phyloP scores from a whole-genome alignment of 2,888 invertebrate species.

The Cerceris rybyensis region DNA sequence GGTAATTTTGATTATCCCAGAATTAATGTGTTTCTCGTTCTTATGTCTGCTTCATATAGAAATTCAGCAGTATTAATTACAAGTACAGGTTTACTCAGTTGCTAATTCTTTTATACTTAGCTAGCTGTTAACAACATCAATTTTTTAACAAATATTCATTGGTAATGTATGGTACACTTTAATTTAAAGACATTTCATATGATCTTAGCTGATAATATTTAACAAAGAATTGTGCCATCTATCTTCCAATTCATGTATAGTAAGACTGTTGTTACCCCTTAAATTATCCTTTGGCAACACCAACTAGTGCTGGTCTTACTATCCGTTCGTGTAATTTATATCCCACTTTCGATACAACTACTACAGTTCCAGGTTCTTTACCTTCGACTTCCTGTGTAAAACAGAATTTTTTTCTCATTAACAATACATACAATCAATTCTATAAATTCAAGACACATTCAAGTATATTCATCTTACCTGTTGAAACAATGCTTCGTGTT shows the following conservation, averaged over 20 bases:
- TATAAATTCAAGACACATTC: not conserved
- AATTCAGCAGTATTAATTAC: too few relatives aligned
- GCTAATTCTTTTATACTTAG: too few relatives aligned
- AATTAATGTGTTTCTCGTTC: too few relatives aligned
- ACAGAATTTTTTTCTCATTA: conserved; percentile 16
- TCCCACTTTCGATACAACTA: conserved; percentile 96
- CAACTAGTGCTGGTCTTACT: conserved; percentile 97
- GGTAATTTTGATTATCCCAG: too few relatives aligned
- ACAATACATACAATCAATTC: not conserved
- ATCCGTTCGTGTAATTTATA: conserved; percentile 97
- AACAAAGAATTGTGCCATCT: not conserved
- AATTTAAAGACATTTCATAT: conserved; percentile 18
- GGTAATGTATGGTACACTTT: conserved; percentile 18
- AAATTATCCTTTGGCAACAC: conserved; percentile 89
- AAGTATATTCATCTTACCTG: conserved; percentile 84
- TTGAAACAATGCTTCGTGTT: conserved; percentile 98
- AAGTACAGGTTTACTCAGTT: too few relatives aligned
- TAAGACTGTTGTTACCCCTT: not conserved
- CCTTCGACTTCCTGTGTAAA: conserved; percentile 87
- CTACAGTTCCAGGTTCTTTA: conserved; percentile 92
- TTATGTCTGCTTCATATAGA: too few relatives aligned
- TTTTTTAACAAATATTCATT: not conserved
- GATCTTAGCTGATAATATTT: not conserved
- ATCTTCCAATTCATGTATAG: not conserved
- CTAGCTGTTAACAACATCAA: not conserved